A percentile compares a stretch with the other conserved stretches of the same genome.
Conservation (phyloP, 1,140 invertebrate species). For the Nephotettix cincticeps region DNA sequence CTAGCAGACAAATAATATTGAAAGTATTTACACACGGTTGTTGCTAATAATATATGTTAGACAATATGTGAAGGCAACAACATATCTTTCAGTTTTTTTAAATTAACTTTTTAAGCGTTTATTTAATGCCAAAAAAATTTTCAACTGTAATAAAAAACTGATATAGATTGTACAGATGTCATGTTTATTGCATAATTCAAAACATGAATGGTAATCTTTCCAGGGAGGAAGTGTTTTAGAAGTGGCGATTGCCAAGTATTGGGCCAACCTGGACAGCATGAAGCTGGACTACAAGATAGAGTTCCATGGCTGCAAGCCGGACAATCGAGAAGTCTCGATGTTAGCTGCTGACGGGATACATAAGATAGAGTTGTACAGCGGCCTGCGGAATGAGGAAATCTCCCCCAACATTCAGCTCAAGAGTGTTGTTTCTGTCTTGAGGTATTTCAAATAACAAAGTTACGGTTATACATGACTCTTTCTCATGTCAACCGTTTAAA, state of each 20-base stretch:
- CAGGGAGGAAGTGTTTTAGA: slow-evolving; percentile 78
- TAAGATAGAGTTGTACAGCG: slow-evolving; percentile 64
- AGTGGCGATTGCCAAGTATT: slow-evolving; percentile 90
- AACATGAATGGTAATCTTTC: slow-evolving; percentile 33
- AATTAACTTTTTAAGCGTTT: too few relatives aligned
- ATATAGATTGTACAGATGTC: too few relatives aligned
- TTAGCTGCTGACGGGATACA: slow-evolving; percentile 76
- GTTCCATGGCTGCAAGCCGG: slow-evolving; percentile 80
- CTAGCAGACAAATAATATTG: too few relatives aligned
- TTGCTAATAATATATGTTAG: too few relatives aligned
- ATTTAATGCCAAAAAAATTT: too few relatives aligned
- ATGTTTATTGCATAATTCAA: too few relatives aligned
- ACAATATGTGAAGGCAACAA: too few relatives aligned
- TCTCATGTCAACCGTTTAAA: not conserved
- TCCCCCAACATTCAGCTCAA: slow-evolving; percentile 74
- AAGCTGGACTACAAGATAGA: slow-evolving; percentile 71
- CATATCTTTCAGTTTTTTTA: too few relatives aligned
- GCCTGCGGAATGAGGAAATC: slow-evolving; percentile 77
- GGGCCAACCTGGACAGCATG: slow-evolving; percentile 83
- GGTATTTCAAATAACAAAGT: slow-evolving; percentile 49
- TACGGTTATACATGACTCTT: too few relatives aligned
- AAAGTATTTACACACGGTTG: too few relatives aligned
- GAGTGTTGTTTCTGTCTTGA: slow-evolving; percentile 73
- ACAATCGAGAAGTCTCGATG: slow-evolving; percentile 61
- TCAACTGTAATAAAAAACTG: too few relatives aligned